These are phyloP conservation scores for Hartigia nigra DNA, from an alignment of 2,888 invertebrate genomes.

Conservation along the genomic window DNA sequence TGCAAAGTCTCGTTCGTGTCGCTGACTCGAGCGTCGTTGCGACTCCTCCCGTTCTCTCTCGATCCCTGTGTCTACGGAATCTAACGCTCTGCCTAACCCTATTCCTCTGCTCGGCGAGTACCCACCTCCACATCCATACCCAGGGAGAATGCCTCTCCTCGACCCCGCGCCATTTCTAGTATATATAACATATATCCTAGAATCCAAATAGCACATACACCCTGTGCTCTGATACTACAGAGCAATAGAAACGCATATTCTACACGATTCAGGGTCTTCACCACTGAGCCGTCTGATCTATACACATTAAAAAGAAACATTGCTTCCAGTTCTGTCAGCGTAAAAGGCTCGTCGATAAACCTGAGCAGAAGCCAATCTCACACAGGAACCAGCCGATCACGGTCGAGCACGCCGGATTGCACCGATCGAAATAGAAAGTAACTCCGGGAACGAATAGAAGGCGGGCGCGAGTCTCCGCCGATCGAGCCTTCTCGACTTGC, in stretches of 20 bases:
- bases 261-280: background rate
- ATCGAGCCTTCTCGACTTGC: conserved; percentile 30
- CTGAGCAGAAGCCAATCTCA: background rate
- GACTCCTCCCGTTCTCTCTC: conserved; percentile 3
- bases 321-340: background rate
- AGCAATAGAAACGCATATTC: background rate
- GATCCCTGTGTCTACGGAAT: background rate
- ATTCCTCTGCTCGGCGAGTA: background rate
- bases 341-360: background rate
- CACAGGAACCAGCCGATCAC: conserved; percentile 4
- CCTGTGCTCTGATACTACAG: background rate
- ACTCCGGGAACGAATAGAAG: conserved; percentile 13
- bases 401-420: conserved; percentile 35
- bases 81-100: background rate
- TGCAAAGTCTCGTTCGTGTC: conserved; percentile 16
- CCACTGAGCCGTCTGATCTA: background rate
- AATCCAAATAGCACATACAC: background rate
- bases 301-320: background rate
- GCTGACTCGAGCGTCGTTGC: conserved; percentile 7
- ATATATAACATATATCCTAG: background rate
- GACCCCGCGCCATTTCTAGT: background rate
- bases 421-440: conserved; percentile 51
- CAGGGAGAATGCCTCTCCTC: background rate
- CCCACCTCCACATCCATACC: background rate
- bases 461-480: conserved; percentile 29